Conservation (phyloP, 2,113 vertebrate genomes). For the Podilymbus podiceps region DNA sequence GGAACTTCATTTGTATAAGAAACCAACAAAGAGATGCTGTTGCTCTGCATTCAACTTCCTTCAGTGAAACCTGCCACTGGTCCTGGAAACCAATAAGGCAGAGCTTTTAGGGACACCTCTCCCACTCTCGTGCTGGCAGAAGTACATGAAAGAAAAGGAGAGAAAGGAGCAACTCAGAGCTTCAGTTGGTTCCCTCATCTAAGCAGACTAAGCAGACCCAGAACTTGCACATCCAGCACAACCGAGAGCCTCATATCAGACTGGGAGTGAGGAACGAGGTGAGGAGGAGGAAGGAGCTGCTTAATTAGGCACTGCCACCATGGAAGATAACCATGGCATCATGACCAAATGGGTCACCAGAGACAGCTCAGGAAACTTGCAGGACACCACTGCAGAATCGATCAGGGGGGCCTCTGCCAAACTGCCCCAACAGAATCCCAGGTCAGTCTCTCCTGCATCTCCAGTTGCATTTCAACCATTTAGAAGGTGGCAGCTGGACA, state of each 20-base stretch:
- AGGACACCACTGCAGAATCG: rapidly evolving
- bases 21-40: background rate
- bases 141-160: background rate
- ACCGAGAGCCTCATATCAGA: background rate
- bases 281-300: background rate
- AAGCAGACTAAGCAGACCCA: background rate
- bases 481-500: background rate
- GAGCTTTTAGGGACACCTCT: background rate
- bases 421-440: background rate
- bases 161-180: background rate
- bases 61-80: background rate
- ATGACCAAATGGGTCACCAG: background rate
- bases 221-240: background rate
- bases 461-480: background rate
- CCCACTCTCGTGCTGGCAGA: background rate
- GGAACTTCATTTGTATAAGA: background rate
- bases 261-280: background rate
- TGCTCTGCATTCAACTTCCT: background rate
- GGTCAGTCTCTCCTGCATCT: background rate
- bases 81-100: background rate
- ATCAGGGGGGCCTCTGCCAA: background rate
- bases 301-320: background rate
- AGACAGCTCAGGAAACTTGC: too few species aligned
- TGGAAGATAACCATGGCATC: background rate
- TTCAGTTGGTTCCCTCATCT: background rate